Evolutionary conservation across 2,797 vertebrate genomes (phyloP), one percentile per base, ranked within the genome.

Genomic region (Esox masquinongy): DNA sequence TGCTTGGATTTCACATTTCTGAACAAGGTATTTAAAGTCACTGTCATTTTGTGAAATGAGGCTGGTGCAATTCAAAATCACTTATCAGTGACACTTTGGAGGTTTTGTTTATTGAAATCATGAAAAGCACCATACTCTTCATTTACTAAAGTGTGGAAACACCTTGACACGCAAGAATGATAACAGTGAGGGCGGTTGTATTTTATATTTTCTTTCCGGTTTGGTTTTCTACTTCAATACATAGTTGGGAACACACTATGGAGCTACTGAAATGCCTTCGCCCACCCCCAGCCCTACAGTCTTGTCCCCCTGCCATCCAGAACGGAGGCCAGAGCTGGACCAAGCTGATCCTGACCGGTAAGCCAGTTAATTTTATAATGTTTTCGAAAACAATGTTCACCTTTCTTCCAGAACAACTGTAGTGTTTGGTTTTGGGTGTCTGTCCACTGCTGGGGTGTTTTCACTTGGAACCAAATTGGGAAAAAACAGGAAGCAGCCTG

Each of bases 231-330:
- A 43, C 16, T 71, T 73, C 53, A 50, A 3, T 69, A 24, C 19
- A 59, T 36, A 90, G 84, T 69, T 88, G 86, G 91, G 92, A 43
- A 80, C 26, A 56, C 71, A 95, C 66, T 93, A 94, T 83, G 92
- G 94, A 81, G 86, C 90, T 61, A 79, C 87, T 63, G 92, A 95
- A 50, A 92, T 94, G 51, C 86, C 93, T 47, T 88, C 92, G 5
- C 85, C 94, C 17, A 61, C 88, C 0, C 81, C 90, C 7, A 84
- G 91, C 67, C 79, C 92, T 5, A 53, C 83, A 5, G 74, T 90
- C 74, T 73, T 90, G 88, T 61, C 75, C 68, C 0, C 50, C 14
- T 81, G 82, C 64, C 90, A 91, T 24, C 79, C 82, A 31, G 90
- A 90, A 19, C 74, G 0, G 78, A 67, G 74, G 0, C 80, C 72